Percentiles rank a stretch among this genome's conserved stretches.
phyloP scores from a whole-genome alignment of 2,888 invertebrate genomes.

The Clostera curtula region DNA sequence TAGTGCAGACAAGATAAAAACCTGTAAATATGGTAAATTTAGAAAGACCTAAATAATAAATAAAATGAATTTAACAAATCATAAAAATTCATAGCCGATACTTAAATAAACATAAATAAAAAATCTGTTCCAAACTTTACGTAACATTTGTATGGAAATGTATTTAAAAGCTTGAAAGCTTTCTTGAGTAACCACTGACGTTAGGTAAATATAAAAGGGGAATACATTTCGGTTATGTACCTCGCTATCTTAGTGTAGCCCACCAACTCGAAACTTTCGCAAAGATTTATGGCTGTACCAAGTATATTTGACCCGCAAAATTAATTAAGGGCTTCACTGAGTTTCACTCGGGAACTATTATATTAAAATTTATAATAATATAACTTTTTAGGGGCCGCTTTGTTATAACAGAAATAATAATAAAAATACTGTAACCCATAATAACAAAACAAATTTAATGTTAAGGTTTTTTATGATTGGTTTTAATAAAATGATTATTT shows the following conservation, averaged over 20 bases:
- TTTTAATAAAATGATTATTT: too few species aligned
- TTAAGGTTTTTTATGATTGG: too few species aligned
- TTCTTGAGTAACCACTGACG: constrained; percentile 23
- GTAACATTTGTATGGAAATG: constrained; percentile 15
- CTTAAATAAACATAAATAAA: constrained; percentile 8
- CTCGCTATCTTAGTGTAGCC: constrained; percentile 23
- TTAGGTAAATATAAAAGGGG: constrained; percentile 20
- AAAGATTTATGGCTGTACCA: constrained; percentile 30
- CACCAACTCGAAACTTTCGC: constrained; percentile 27
- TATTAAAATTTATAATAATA: constrained; percentile 12
- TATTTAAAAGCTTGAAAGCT: constrained; percentile 25
- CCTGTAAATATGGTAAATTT: constrained; percentile 1
- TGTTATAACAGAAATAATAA: too few species aligned
- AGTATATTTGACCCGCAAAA: constrained; percentile 35
- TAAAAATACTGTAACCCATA: constrained; percentile 1
- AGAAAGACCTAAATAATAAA: constrained; percentile 6
- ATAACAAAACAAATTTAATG: constrained; percentile 1
- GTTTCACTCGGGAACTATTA: constrained; percentile 15
- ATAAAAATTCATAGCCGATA: too few species aligned
- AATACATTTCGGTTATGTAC: constrained; percentile 14
- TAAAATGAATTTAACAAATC: too few species aligned
- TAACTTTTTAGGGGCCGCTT: constrained; percentile 6
- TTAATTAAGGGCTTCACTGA: constrained; percentile 23
- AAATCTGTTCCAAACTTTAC: constrained; percentile 7
- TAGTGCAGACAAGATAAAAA: neutral